Percentiles rank a stretch among this genome's conserved stretches.
phyloP scores from a whole-genome alignment of 2,888 invertebrate species.

The Neoaliturus tenellus region DNA sequence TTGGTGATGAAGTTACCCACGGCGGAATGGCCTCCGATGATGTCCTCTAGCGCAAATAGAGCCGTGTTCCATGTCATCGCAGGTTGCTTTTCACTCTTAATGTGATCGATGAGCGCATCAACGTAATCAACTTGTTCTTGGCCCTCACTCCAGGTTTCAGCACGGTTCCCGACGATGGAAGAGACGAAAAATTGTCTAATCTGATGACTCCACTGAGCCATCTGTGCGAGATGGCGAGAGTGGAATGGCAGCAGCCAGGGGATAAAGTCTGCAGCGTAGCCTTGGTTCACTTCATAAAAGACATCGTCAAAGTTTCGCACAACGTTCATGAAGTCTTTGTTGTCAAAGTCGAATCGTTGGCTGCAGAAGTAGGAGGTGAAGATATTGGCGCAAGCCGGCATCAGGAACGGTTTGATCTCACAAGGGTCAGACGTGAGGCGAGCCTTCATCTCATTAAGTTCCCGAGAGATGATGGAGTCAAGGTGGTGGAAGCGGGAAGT shows the following conservation, averaged over 20 bases:
- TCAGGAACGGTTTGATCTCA: constrained; percentile 73
- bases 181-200: constrained; percentile 76
- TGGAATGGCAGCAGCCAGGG: constrained; percentile 78
- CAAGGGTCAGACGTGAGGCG: constrained; percentile 67
- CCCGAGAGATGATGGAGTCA: constrained; percentile 73
- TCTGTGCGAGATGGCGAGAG: constrained; percentile 73
- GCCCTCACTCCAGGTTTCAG: constrained; percentile 69
- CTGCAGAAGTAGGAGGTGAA: constrained; percentile 79
- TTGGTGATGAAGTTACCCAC: constrained; percentile 79
- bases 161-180: constrained; percentile 74
- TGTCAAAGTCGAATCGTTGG: constrained; percentile 72
- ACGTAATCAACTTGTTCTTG: constrained; percentile 75
- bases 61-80: constrained; percentile 75
- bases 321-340: constrained; percentile 74
- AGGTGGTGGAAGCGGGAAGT: constrained; percentile 75
- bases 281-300: constrained; percentile 82
- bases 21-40: constrained; percentile 80
- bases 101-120: constrained; percentile 76
- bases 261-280: constrained; percentile 80
- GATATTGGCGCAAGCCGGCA: constrained; percentile 77
- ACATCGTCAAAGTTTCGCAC: constrained; percentile 78
- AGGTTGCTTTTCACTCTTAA: constrained; percentile 72
- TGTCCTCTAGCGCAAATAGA: constrained; percentile 74
- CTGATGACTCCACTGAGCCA: constrained; percentile 74
- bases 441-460: constrained; percentile 71